These are phyloP conservation scores for Radopholus similis DNA, from an alignment of 1,140 invertebrate genomes.

Conservation along the genomic window DNA sequence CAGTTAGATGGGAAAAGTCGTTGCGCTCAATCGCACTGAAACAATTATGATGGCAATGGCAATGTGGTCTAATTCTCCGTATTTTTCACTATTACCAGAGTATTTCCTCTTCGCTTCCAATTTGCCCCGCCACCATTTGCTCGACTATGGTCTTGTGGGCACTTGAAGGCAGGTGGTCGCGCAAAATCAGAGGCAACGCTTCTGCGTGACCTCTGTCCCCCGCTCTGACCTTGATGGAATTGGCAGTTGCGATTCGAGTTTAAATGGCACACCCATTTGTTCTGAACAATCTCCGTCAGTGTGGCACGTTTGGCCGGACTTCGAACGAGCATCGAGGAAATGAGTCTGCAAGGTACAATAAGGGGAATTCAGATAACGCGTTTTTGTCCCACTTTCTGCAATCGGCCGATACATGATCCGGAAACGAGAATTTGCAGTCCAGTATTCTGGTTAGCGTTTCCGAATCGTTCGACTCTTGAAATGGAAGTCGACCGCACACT, in stretches of 20 bases:
- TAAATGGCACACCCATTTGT: constrained; percentile 10
- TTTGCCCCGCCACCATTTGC: constrained; percentile 77
- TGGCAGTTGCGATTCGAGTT: constrained; percentile 34
- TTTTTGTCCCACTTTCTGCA: constrained; percentile 71
- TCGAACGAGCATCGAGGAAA: constrained; percentile 82
- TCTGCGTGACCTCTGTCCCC: constrained; percentile 65
- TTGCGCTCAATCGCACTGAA: constrained; percentile 84
- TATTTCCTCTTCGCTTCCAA: constrained; percentile 72
- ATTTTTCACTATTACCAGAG: constrained; percentile 20
- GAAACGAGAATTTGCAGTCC: constrained; percentile 96
- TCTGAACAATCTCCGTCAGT: constrained; percentile 75
- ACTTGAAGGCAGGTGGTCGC: constrained; percentile 80
- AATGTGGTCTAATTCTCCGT: not conserved
- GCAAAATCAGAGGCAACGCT: constrained; percentile 74
- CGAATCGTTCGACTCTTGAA: constrained; percentile 97
- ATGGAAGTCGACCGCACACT: constrained; percentile 90
- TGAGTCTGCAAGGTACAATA: constrained; percentile 68
- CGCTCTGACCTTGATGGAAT: constrained; percentile 73
- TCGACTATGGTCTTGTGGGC: constrained; percentile 86
- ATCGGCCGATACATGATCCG: constrained; percentile 76
- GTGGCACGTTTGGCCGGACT: constrained; percentile 84
- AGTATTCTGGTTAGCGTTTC: constrained; percentile 99
- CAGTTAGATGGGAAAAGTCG: constrained; percentile 95
- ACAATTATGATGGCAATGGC: not conserved
- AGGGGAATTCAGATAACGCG: constrained; percentile 6